phyloP scores from a whole-genome alignment of 2,888 invertebrate species.

The Epirrhoe tristata region DNA sequence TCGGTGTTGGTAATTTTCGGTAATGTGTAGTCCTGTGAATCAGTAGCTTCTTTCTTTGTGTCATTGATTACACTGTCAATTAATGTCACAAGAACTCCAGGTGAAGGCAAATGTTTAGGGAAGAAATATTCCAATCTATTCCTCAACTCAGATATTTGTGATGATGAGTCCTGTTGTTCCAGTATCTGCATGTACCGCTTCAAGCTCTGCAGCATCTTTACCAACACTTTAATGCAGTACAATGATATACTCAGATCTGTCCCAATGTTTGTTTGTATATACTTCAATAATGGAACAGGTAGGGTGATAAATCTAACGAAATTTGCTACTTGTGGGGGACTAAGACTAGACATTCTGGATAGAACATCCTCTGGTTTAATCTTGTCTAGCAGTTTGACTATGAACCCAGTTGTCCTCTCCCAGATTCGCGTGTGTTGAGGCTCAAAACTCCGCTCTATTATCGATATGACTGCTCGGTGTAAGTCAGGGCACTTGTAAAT shows the following conservation, averaged over 20 bases:
- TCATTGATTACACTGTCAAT: conserved; percentile 64
- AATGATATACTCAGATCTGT: conserved; percentile 73
- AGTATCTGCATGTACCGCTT: conserved; percentile 82
- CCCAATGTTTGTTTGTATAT: conserved; percentile 65
- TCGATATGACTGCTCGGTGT: conserved; percentile 86
- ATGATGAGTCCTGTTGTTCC: conserved; percentile 62
- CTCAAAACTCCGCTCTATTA: conserved; percentile 86
- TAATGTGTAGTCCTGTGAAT: conserved; percentile 63
- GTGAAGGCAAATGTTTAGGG: conserved; percentile 76
- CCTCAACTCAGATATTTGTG: conserved; percentile 63
- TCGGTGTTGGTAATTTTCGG: conserved; percentile 64
- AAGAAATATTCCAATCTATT: conserved; percentile 75
- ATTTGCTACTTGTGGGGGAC: conserved; percentile 80
- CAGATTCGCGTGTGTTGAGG: conserved; percentile 85
- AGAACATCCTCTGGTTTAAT: conserved; percentile 81
- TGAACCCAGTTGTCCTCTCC: conserved; percentile 79
- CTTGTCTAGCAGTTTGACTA: conserved; percentile 71
- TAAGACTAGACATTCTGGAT: conserved; percentile 73
- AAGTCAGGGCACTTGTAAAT: conserved; percentile 90
- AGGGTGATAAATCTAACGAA: conserved; percentile 79
- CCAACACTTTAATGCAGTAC: conserved; percentile 80
- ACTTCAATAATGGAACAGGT: conserved; percentile 80
- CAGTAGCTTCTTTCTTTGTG: conserved; percentile 32
- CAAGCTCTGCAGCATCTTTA: conserved; percentile 83
- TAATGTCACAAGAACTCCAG: conserved; percentile 63